phyloP scores from a whole-genome alignment of 2,888 invertebrate genomes.

The Ganaspis brasiliensis region DNA sequence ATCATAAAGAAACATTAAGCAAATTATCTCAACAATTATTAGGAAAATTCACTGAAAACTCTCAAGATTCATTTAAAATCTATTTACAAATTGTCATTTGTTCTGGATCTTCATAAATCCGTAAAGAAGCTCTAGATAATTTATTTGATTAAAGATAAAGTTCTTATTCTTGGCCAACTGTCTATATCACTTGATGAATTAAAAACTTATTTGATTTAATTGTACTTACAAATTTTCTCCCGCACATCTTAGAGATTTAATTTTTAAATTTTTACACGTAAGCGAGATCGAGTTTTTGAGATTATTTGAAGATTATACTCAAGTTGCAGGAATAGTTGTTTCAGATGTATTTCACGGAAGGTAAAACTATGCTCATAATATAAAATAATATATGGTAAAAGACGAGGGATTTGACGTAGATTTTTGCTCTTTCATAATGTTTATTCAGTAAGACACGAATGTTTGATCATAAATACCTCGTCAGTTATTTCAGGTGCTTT shows the following conservation, averaged over 20 bases:
- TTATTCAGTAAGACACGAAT: constrained; percentile 71
- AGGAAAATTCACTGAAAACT: not conserved
- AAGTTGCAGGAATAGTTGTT: constrained; percentile 47
- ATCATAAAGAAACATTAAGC: not conserved
- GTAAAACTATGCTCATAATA: constrained; percentile 46
- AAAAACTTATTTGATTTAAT: too few species aligned
- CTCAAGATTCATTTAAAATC: not conserved
- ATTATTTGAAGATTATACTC: too few species aligned
- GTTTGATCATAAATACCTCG: constrained; percentile 71
- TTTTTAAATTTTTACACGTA: not conserved
- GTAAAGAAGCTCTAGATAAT: not conserved
- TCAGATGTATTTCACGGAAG: constrained; percentile 55
- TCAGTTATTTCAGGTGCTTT: constrained; percentile 76
- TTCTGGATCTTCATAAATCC: not conserved
- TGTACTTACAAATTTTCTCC: too few species aligned
- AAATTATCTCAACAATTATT: too few species aligned
- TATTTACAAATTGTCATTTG: not conserved
- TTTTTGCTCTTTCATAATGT: constrained; percentile 70
- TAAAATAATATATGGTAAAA: too few species aligned
- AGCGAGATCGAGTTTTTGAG: too few species aligned
- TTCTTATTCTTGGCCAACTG: not conserved
- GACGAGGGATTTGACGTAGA: constrained; percentile 64
- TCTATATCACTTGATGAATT: too few species aligned
- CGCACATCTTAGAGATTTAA: too few species aligned
- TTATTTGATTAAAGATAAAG: constrained; percentile 2